phyloP scores from a whole-genome alignment of 2,888 invertebrate species.

The Emesis castigata region DNA sequence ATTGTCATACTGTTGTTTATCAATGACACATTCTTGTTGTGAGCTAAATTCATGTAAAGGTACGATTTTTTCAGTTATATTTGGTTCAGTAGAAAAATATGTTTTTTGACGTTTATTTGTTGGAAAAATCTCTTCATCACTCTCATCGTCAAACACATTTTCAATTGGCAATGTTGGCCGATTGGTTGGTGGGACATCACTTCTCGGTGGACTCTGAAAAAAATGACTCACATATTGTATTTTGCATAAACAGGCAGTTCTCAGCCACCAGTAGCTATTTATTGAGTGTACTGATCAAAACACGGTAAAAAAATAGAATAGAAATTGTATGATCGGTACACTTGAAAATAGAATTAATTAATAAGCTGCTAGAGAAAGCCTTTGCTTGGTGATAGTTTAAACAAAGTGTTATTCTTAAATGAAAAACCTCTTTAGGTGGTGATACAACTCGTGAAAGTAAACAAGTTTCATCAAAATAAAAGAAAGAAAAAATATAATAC shows the following conservation, averaged over 20 bases:
- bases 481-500: background rate
- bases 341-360: background rate
- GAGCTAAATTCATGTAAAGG: slow-evolving; percentile 48
- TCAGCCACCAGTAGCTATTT: background rate
- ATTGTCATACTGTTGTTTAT: slow-evolving; percentile 38
- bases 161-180: slow-evolving; percentile 45
- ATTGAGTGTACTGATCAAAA: background rate
- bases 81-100: slow-evolving; percentile 47
- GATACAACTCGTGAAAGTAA: background rate
- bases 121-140: slow-evolving; percentile 62
- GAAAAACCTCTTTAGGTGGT: background rate
- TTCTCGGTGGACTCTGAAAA: slow-evolving; percentile 19
- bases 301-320: background rate
- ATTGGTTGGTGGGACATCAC: slow-evolving; percentile 19
- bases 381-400: background rate
- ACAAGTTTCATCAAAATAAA: background rate
- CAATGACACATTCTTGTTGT: slow-evolving; percentile 49
- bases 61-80: slow-evolving; percentile 41
- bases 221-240: slow-evolving; percentile 1
- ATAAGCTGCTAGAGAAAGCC: background rate
- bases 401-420: background rate
- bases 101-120: slow-evolving; percentile 55
- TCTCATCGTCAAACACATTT: slow-evolving; percentile 48
- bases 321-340: background rate
- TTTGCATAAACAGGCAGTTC: background rate